Conservation (phyloP, 2,797 vertebrate genomes). For the Molothrus ater region DNA sequence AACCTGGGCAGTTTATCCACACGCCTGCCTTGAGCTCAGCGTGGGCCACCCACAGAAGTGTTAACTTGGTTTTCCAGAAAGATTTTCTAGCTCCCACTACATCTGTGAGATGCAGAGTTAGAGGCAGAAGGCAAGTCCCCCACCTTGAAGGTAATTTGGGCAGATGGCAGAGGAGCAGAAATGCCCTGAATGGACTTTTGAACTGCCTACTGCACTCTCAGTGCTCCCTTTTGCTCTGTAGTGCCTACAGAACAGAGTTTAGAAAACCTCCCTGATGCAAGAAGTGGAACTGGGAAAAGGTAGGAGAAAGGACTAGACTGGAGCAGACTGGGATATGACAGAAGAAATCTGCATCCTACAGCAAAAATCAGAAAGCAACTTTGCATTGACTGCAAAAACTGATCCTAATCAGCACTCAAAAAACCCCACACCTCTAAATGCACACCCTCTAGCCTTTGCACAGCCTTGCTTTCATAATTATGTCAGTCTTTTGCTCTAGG, state of each 20-base stretch:
- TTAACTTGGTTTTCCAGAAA: not conserved
- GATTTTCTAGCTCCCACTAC: not conserved
- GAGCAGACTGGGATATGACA: not conserved
- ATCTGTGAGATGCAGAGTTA: not conserved
- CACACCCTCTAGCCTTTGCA: not conserved
- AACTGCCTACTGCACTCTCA: not conserved
- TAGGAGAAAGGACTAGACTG: not conserved
- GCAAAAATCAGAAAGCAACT: not conserved
- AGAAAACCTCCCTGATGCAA: not conserved
- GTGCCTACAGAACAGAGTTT: rapidly evolving
- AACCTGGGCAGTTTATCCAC: not conserved
- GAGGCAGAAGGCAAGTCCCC: not conserved
- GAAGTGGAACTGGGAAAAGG: not conserved
- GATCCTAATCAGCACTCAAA: not conserved
- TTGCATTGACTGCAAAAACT: not conserved
- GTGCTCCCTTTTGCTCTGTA: not conserved
- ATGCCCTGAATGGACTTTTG: rapidly evolving
- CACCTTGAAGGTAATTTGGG: not conserved
- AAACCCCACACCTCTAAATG: rapidly evolving
- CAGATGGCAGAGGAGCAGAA: not conserved
- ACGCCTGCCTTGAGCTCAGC: not conserved
- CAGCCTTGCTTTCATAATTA: not conserved
- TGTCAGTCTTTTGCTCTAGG: not conserved
- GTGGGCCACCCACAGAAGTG: not conserved
- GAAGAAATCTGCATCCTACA: not conserved